Conservation (phyloP, 2,888 invertebrate genomes). For the Calephelis perditalis region DNA sequence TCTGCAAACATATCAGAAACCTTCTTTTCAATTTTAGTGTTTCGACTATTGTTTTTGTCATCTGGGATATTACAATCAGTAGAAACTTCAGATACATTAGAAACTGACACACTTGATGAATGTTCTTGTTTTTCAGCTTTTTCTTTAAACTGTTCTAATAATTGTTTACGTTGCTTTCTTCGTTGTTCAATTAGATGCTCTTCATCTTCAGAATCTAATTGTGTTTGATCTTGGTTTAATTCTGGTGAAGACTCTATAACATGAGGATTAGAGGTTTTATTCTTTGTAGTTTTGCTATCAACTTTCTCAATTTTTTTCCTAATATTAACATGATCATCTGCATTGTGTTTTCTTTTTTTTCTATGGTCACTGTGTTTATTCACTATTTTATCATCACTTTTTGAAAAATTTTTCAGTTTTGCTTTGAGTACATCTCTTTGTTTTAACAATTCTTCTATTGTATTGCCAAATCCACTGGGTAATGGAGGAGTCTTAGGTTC, state of each 20-base stretch:
- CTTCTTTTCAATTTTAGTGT: constrained; percentile 62
- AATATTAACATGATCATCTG: constrained; percentile 31
- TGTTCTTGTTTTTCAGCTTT: constrained; percentile 26
- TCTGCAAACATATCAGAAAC: constrained; percentile 95
- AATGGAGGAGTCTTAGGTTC: constrained; percentile 64
- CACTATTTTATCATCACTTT: constrained; percentile 35
- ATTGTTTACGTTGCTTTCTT: constrained; percentile 90
- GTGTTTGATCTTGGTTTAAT: constrained; percentile 78
- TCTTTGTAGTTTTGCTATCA: constrained; percentile 28
- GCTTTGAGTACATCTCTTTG: constrained; percentile 54
- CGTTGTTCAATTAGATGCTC: constrained; percentile 94
- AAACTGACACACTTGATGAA: constrained; percentile 15
- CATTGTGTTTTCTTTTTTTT: constrained; percentile 39
- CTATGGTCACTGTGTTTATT: constrained; percentile 29
- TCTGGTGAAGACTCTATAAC: constrained; percentile 54
- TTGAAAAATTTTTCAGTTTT: constrained; percentile 50
- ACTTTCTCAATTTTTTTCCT: constrained; percentile 30
- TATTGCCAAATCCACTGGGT: constrained; percentile 40
- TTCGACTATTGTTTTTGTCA: constrained; percentile 12
- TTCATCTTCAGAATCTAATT: constrained; percentile 88
- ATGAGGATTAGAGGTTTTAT: constrained; percentile 17
- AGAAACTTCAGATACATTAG: constrained; percentile 5
- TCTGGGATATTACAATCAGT: constrained; percentile 34
- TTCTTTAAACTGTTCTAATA: constrained; percentile 78
- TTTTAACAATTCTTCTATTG: constrained; percentile 56